Evolutionary conservation across 2,888 invertebrate genomes (phyloP), one percentile per base, ranked within the genome.

Genomic region (Aporophyla nigra): DNA sequence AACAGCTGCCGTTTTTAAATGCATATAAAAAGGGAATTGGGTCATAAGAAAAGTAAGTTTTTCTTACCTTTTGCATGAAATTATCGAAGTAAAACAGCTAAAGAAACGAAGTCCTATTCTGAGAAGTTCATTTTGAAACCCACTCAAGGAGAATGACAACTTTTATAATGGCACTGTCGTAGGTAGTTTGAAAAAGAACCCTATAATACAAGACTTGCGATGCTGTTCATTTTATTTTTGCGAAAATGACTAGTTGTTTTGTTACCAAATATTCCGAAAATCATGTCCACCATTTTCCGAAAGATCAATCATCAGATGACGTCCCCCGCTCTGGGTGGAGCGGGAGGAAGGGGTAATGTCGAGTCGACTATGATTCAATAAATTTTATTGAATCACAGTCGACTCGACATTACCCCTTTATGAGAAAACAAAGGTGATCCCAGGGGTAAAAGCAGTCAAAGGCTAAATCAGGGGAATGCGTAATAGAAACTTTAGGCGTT

Each of bases 1-100:
- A 82, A 58, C 77, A 59, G 58, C 79, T 82, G 82, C 5, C n/a
- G 51, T 68, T 65, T 46, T 27, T 33, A 51, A 76, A 63, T 82
- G 62, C 69, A 59, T 49, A 16, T 82, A 49, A 76, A 74, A 58
- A 69, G 33, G 33, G 75, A 81, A 81, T 67, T 67, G 67, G 74
- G 66, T 80, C 74, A 49, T 27, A 43, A 59, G 53, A 54, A 66
- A 80, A 40, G 33, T 58, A 46, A 71, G 43, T 61, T 74, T 33
- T 65, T 65, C 16, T 49, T 59, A 53, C 46, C 14, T 40, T 74
- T 65, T 19, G 58, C 33, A 54, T 21, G 24, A 21, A 68, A 76
- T 76, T 46, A 33, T 69, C 19, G 46, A 46, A 54, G 46, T 49
- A 54, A 0, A 16, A 16, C 51, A 56, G 9, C 2, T 40, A 0